These are phyloP conservation scores for Nymphalis polychloros DNA, from an alignment of 2,888 invertebrate species.

Conservation along the genomic window DNA sequence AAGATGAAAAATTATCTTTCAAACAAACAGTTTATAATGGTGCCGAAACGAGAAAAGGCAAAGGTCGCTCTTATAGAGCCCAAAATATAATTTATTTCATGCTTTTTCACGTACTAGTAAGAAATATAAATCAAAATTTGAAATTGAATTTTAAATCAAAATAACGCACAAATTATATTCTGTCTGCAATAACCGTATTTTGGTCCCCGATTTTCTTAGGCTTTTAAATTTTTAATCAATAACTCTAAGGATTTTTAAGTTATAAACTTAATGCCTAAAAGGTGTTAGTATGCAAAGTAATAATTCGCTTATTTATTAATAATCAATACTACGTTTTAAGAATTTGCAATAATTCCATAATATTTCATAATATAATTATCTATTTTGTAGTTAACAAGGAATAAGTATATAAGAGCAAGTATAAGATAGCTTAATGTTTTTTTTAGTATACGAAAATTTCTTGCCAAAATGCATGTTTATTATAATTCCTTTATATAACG, in stretches of 20 bases:
- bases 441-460: slow-evolving; percentile 41
- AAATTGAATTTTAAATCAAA: too few relatives aligned
- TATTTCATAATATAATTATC: slow-evolving; percentile 9
- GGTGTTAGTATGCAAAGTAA: slow-evolving; percentile 26
- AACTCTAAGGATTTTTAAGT: neutral
- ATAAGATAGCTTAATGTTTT: slow-evolving; percentile 17
- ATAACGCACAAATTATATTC: too few relatives aligned
- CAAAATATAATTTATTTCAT: too few relatives aligned
- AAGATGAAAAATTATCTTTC: too few relatives aligned
- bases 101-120: too few relatives aligned
- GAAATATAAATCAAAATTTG: too few relatives aligned
- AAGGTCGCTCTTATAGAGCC: too few relatives aligned
- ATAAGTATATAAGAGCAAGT: slow-evolving; percentile 5
- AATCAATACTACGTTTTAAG: slow-evolving; percentile 6
- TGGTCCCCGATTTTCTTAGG: neutral
- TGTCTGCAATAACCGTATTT: neutral
- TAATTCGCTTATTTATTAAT: slow-evolving; percentile 11
- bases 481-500: slow-evolving; percentile 13
- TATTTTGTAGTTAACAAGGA: slow-evolving; percentile 8
- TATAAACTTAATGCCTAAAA: slow-evolving; percentile 14
- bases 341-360: slow-evolving; percentile 1
- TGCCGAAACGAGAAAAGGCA: too few relatives aligned
- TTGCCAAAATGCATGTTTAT: slow-evolving; percentile 49
- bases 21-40: too few relatives aligned
- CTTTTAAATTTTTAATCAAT: neutral